These are phyloP conservation scores for Trinorchestia longiramus DNA, from an alignment of 1,140 invertebrate species.

Conservation along the genomic window DNA sequence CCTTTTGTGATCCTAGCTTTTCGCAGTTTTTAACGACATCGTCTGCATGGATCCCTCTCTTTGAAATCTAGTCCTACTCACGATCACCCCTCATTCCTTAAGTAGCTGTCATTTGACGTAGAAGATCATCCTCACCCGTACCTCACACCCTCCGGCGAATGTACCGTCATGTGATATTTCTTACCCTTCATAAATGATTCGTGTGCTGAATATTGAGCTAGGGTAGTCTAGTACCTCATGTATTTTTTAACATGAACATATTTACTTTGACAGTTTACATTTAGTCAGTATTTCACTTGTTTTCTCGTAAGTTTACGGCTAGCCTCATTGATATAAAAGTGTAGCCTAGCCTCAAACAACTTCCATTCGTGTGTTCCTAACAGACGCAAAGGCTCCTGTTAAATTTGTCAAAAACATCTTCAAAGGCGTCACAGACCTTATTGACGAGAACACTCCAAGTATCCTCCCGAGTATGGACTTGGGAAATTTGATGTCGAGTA, in stretches of 20 bases:
- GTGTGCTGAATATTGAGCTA: neutral
- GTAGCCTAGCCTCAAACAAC: constrained; percentile 20
- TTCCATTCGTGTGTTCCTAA: constrained; percentile 59
- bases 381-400: constrained; percentile 65
- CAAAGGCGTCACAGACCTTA: constrained; percentile 66
- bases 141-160: neutral
- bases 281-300: neutral
- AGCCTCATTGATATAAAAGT: neutral
- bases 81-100: neutral
- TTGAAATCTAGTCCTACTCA: neutral
- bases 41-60: neutral
- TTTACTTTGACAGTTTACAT: neutral
- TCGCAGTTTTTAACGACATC: neutral
- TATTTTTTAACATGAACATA: neutral
- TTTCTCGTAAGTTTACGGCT: neutral
- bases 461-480: constrained; percentile 52
- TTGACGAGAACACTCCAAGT: constrained; percentile 62
- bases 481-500: constrained; percentile 61
- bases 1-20: neutral
- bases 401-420: constrained; percentile 67
- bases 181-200: neutral
- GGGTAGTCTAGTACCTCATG: neutral
- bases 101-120: neutral
- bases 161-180: neutral
- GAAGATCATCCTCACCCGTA: neutral